Conservation (phyloP, 2,113 vertebrate species). For the Cephalopholis sonnerati region DNA sequence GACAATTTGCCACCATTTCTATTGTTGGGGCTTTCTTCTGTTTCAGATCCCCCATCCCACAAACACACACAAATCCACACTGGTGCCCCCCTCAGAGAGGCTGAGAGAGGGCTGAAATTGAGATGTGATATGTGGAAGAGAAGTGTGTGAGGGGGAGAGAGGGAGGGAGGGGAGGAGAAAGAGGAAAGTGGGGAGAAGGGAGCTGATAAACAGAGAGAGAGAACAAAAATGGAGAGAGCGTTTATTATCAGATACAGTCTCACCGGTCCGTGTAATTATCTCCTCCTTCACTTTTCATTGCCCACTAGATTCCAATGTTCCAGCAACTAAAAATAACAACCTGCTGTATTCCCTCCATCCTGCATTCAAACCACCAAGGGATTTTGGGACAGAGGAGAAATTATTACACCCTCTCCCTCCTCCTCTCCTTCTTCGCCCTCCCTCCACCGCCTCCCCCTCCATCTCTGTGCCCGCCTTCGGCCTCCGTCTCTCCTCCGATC, state of each 20-base stretch:
- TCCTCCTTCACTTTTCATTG: conserved; percentile 44
- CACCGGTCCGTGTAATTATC: conserved; percentile 1
- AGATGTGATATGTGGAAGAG: conserved; percentile 26
- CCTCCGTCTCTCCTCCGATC: conserved; percentile 61
- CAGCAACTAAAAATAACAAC: conserved; percentile 40
- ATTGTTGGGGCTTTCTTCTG: neutral
- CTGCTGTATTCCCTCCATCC: conserved; percentile 9
- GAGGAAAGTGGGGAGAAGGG: conserved; percentile 19
- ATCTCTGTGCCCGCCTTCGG: conserved; percentile 39
- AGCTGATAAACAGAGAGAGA: conserved; percentile 51
- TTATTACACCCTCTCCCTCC: conserved; percentile 48
- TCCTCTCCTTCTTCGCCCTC: conserved; percentile 69
- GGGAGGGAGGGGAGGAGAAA: conserved; percentile 40
- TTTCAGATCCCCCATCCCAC: conserved; percentile 37
- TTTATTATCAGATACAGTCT: conserved; percentile 24
- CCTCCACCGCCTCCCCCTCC: conserved; percentile 36
- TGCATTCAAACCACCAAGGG: conserved; percentile 28
- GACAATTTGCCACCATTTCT: conserved; percentile 15
- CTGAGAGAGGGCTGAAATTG: conserved; percentile 47
- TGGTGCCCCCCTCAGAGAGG: conserved; percentile 1
- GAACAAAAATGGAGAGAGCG: conserved; percentile 38
- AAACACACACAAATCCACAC: conserved; percentile 47
- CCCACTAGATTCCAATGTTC: conserved; percentile 27
- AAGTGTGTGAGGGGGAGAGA: conserved; percentile 49
- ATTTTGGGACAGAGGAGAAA: conserved; percentile 30